These are phyloP conservation scores for Silurus glanis DNA, from an alignment of 2,113 vertebrate genomes.

Conservation along the genomic window DNA sequence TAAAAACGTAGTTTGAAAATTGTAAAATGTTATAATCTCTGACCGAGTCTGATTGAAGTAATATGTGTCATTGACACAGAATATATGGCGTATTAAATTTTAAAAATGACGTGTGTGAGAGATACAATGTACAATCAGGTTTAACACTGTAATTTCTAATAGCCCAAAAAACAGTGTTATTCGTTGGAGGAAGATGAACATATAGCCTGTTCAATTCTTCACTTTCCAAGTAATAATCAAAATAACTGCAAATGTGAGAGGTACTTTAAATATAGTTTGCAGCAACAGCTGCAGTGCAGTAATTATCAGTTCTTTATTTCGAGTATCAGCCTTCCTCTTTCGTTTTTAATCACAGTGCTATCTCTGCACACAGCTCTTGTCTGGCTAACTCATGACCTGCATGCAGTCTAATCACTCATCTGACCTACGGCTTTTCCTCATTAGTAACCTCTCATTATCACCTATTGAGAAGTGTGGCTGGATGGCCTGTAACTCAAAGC, in stretches of 20 bases:
- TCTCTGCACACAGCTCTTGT: slow-evolving; percentile 5
- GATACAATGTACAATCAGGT: neutral
- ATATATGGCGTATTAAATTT: neutral
- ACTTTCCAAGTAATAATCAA: neutral
- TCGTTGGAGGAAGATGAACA: neutral
- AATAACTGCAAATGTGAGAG: neutral
- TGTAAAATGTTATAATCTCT: neutral
- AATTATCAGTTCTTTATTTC: slow-evolving; percentile 8
- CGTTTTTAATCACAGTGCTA: slow-evolving; percentile 1
- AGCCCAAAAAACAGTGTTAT: neutral
- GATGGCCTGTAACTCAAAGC: slow-evolving; percentile 61
- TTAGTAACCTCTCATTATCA: slow-evolving; percentile 46
- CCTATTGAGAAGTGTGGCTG: slow-evolving; percentile 63
- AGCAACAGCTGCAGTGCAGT: neutral
- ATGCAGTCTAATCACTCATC: slow-evolving; percentile 29
- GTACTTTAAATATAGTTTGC: neutral
- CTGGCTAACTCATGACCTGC: slow-evolving; percentile 26
- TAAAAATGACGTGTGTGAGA: neutral
- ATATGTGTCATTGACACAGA: neutral
- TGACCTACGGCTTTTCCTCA: slow-evolving; percentile 28
- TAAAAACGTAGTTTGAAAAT: neutral
- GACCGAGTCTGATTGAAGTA: slow-evolving; percentile 9
- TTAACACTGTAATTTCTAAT: neutral
- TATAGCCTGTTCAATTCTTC: neutral
- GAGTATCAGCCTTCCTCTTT: neutral